Base-by-base conservation (phyloP, 2,888 invertebrate species). In the Cancer borealis region DNA sequence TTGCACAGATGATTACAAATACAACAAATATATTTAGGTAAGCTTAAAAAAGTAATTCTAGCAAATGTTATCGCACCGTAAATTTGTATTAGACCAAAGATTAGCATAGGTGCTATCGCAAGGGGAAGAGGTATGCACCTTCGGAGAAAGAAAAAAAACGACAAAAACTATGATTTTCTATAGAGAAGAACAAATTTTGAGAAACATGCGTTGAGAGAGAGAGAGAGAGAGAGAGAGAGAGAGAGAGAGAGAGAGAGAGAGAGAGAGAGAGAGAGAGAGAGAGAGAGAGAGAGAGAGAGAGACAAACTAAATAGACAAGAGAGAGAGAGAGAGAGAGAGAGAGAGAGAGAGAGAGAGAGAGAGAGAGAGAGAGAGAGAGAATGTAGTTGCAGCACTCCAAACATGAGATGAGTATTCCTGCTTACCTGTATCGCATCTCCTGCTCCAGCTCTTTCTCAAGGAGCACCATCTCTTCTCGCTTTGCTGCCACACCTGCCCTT, bases 361-460 rank as follows among this genome's bases (percentile, higher is more conserved):
- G 39, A 39, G 39, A 39, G 46, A 46, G 21, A 46, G 21, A 26
- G 46, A 88, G 45, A 88, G 46, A 12, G 14, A 46, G 39, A 39
- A 30, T 21, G 47, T 12, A 90, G n/a, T 47, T 49, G 30, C 46
- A 49, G 47, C 26, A 54, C 3, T 49, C 5, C 6, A 90, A 10
- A n/a, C 60, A 60, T 39, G 39, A 91, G 17, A 91, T 14, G 21
- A 3, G n/a, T n/a, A 8, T n/a, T 66, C 26, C 17, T 12, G 17
- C 93, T 93, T 39, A 93, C 93, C 93, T 93, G 54, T 93, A 93
- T 12, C 93, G 26, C 89, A 93, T 89, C 49, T 93, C 93, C 21
- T 93, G 93, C 17, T 93, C 93, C 73, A 93, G 66, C 79, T 93
- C 93, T 30, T 90, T 89, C 89, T 93, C 73, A 4, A 93, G 90